These are phyloP conservation scores for Scotopteryx bipunctaria DNA, from an alignment of 2,888 invertebrate species.

Conservation along the genomic window DNA sequence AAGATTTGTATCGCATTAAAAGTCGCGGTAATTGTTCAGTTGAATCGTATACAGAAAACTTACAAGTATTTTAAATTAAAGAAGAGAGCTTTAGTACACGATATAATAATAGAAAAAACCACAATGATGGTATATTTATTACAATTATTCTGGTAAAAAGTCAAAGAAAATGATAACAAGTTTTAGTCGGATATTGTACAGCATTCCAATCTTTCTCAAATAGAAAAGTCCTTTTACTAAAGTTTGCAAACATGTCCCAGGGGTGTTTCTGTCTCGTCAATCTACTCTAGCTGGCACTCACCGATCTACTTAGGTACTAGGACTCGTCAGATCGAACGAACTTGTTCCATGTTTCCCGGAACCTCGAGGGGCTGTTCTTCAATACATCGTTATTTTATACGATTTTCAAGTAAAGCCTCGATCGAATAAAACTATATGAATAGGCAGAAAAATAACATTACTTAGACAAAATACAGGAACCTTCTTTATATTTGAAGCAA, in stretches of 20 bases:
- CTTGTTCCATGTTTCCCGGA: slow-evolving; percentile 19
- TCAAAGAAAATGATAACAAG: not conserved
- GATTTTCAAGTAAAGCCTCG: not conserved
- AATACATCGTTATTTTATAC: slow-evolving; percentile 11
- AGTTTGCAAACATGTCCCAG: slow-evolving; percentile 25
- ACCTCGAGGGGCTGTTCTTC: slow-evolving; percentile 14
- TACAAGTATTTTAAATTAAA: no score
- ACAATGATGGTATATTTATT: no score
- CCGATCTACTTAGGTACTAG: no score
- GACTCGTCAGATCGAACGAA: slow-evolving; percentile 28
- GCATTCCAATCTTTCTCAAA: slow-evolving; percentile 1
- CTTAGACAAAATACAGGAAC: no score
- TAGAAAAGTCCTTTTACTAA: slow-evolving; percentile 6
- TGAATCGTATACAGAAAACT: no score
- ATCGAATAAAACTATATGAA: not conserved
- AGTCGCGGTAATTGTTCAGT: no score
- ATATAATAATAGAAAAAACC: no score
- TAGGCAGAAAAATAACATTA: no score
- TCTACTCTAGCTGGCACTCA: slow-evolving; percentile 23
- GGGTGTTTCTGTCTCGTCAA: slow-evolving; percentile 28
- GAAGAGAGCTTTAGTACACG: no score
- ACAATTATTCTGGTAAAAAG: not conserved
- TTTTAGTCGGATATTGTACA: no score
- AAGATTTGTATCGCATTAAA: no score
- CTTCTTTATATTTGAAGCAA: no score